Percentiles rank a stretch among this genome's conserved stretches.
Conservation (phyloP, 2,888 invertebrate genomes). For the Chironomus riparius region DNA sequence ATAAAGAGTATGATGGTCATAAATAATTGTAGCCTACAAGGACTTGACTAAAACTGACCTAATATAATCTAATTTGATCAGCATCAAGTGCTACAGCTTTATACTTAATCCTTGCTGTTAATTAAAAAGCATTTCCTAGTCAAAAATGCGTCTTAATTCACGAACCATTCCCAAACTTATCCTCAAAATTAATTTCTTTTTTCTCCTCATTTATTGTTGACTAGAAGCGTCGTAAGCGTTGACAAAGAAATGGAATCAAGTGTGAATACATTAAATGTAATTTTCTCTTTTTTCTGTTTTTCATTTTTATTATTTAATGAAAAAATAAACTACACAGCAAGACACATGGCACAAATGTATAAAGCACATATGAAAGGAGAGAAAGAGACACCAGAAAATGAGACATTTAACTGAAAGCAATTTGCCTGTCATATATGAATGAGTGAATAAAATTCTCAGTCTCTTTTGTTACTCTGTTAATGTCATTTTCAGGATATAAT, state of each 20-base stretch:
- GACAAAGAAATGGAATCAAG: neutral
- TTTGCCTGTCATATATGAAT: constrained; percentile 11
- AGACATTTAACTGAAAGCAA: constrained; percentile 23
- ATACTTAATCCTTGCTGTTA: too few species aligned
- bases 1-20: too few species aligned
- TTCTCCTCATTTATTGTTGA: neutral
- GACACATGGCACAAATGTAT: too few species aligned
- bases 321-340: too few species aligned
- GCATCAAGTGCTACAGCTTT: too few species aligned
- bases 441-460: neutral
- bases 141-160: too few species aligned
- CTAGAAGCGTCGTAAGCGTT: neutral
- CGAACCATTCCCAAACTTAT: too few species aligned
- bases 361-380: neutral
- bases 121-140: too few species aligned
- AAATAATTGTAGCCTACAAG: too few species aligned
- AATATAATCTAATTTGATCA: too few species aligned
- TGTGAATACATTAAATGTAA: constrained; percentile 20
- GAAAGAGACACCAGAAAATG: neutral
- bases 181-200: too few species aligned
- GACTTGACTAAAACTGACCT: too few species aligned
- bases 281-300: neutral
- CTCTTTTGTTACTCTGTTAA: neutral
- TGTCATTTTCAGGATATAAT: neutral
- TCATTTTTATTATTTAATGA: neutral